Conservation (phyloP, 2,797 vertebrate genomes). For the Perodicticus potto region DNA sequence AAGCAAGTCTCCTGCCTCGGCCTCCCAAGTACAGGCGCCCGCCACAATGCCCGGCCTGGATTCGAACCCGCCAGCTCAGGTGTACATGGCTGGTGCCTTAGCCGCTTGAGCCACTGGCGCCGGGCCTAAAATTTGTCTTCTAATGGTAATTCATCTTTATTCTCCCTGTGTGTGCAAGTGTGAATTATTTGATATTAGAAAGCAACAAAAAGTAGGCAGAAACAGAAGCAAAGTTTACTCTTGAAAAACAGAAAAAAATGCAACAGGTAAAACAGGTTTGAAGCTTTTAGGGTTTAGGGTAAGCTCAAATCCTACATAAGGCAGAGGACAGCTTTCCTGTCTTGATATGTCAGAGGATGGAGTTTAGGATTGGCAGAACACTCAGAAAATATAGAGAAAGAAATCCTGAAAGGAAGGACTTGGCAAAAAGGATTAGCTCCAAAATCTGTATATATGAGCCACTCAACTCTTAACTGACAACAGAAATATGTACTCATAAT, state of each 20-base stretch:
- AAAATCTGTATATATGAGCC: neutral
- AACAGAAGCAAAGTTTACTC: neutral
- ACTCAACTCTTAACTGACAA: neutral
- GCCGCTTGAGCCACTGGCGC: too few species aligned
- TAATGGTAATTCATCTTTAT: slow-evolving; percentile 22
- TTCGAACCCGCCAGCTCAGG: too few species aligned
- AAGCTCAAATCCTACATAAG: neutral
- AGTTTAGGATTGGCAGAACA: neutral
- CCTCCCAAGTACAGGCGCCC: too few species aligned
- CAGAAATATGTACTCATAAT: neutral
- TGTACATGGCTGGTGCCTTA: too few species aligned
- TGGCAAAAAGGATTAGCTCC: neutral
- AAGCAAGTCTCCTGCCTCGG: too few species aligned
- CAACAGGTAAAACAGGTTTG: neutral
- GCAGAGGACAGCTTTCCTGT: neutral
- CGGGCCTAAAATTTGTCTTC: neutral
- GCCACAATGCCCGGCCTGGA: too few species aligned
- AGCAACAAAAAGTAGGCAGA: slow-evolving; percentile 1
- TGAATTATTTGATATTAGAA: neutral
- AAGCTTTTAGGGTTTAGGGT: neutral
- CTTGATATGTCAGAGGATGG: neutral
- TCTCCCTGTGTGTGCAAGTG: neutral
- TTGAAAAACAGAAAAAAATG: neutral
- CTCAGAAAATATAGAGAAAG: neutral
- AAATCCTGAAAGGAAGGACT: neutral